Evolutionary conservation across 2,113 vertebrate genomes (phyloP).

Genomic region (Chionomys nivalis): DNA sequence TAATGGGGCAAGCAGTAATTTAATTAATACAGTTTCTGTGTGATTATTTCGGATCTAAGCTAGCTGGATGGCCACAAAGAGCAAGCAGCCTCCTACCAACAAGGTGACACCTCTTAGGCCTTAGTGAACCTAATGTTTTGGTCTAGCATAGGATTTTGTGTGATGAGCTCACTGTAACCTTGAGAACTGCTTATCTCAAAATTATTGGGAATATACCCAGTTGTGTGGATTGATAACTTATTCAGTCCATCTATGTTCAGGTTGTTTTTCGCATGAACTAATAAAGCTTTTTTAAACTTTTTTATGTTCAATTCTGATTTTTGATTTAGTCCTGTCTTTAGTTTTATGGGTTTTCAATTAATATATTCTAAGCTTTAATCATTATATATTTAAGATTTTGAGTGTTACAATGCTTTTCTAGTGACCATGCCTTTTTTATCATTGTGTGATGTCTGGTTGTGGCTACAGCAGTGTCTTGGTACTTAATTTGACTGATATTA

Average conservation of each 20-base stretch:
- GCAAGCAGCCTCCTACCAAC: too few relatives aligned
- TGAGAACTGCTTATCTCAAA: not conserved
- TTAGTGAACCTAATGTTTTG: not conserved
- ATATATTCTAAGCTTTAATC: not conserved
- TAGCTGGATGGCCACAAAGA: too few relatives aligned
- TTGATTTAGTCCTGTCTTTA: constrained; percentile 16
- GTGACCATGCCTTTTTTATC: not conserved
- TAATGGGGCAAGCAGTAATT: too few relatives aligned
- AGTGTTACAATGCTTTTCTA: not conserved
- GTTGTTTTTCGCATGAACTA: constrained; percentile 2
- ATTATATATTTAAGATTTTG: not conserved
- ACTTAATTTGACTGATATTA: not conserved
- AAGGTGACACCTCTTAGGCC: not conserved
- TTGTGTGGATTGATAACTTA: not conserved
- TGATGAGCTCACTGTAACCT: not conserved
- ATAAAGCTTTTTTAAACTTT: not conserved
- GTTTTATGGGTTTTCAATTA: not conserved
- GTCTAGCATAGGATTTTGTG: not conserved
- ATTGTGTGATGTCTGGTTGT: not conserved
- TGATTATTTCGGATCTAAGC: too few relatives aligned
- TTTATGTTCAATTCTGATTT: not conserved
- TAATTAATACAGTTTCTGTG: too few relatives aligned
- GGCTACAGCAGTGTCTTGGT: not conserved
- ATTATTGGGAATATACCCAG: not conserved
- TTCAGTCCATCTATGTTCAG: not conserved